phyloP scores from a whole-genome alignment of 2,797 vertebrate species.

The Enteromius unitaeniatus region DNA sequence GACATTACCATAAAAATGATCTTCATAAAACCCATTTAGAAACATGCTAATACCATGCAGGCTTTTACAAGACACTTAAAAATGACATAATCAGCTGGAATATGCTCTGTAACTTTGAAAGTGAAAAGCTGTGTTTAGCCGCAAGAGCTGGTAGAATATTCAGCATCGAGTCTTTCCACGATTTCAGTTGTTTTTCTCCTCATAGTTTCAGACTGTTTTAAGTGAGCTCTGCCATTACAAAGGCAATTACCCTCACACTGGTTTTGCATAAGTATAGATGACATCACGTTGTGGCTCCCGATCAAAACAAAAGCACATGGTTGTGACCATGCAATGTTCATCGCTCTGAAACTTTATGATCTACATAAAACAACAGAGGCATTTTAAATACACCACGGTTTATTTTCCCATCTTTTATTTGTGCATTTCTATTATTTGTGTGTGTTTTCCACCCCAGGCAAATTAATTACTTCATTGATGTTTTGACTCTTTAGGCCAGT shows the following conservation, averaged over 20 bases:
- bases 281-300: slow-evolving; percentile 44
- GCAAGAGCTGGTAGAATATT: slow-evolving; percentile 44
- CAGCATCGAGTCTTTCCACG: slow-evolving; percentile 18
- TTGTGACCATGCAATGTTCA: slow-evolving; percentile 18
- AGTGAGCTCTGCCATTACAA: slow-evolving; percentile 8
- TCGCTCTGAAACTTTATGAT: slow-evolving; percentile 38
- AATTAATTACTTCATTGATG: slow-evolving; percentile 50
- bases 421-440: slow-evolving; percentile 39
- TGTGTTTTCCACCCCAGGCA: slow-evolving; percentile 32
- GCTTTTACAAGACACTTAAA: slow-evolving; percentile 36
- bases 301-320: slow-evolving; percentile 46
- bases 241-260: slow-evolving; percentile 12
- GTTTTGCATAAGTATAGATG: slow-evolving; percentile 37
- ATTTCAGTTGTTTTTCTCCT: slow-evolving; percentile 31
- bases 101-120: slow-evolving; percentile 19
- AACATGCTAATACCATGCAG: slow-evolving; percentile 17
- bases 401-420: slow-evolving; percentile 30
- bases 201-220: slow-evolving; percentile 18
- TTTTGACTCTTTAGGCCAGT: slow-evolving; percentile 48
- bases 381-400: slow-evolving; percentile 39
- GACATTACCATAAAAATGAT: slow-evolving; percentile 13
- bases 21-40: slow-evolving; percentile 25
- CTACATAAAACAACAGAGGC: slow-evolving; percentile 31
- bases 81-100: slow-evolving; percentile 23
- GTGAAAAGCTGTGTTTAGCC: slow-evolving; percentile 32